These are phyloP conservation scores for Otus scops DNA, from an alignment of 2,797 vertebrate genomes.

Conservation along the genomic window DNA sequence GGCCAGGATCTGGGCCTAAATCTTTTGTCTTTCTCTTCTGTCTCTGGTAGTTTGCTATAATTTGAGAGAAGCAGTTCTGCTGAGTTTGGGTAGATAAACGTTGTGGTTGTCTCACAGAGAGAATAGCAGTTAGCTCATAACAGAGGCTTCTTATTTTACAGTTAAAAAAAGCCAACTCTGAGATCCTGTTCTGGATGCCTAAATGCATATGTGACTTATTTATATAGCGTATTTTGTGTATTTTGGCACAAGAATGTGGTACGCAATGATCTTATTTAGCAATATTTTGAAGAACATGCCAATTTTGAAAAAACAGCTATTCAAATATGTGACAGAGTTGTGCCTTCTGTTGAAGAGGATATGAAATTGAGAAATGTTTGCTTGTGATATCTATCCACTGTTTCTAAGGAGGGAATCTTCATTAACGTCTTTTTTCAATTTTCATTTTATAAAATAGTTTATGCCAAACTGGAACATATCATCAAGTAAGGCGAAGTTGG, in stretches of 20 bases:
- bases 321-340: not conserved
- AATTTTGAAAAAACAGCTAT: not conserved
- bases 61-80: slow-evolving; percentile 23
- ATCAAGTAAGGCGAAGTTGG: slow-evolving; percentile 28
- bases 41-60: slow-evolving; percentile 10
- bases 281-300: slow-evolving; percentile 10
- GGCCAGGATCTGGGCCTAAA: not conserved
- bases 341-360: slow-evolving; percentile 5
- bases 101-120: not conserved
- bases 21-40: not conserved
- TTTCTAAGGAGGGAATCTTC: slow-evolving; percentile 7
- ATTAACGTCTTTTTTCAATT: not conserved
- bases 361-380: slow-evolving; percentile 30
- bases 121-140: slow-evolving; percentile 14
- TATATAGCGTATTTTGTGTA: not conserved
- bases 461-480: slow-evolving; percentile 15
- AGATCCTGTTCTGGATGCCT: not conserved
- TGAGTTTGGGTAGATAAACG: not conserved
- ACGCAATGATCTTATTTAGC: slow-evolving; percentile 3
- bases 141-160: slow-evolving; percentile 14
- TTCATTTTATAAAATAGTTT: not conserved
- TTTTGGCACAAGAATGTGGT: slow-evolving; percentile 33
- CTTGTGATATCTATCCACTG: not conserved
- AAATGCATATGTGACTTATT: not conserved
- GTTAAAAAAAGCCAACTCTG: not conserved